Base-by-base conservation (phyloP, 2,888 invertebrate genomes). In the Vannuccia rotundouncinata region DNA sequence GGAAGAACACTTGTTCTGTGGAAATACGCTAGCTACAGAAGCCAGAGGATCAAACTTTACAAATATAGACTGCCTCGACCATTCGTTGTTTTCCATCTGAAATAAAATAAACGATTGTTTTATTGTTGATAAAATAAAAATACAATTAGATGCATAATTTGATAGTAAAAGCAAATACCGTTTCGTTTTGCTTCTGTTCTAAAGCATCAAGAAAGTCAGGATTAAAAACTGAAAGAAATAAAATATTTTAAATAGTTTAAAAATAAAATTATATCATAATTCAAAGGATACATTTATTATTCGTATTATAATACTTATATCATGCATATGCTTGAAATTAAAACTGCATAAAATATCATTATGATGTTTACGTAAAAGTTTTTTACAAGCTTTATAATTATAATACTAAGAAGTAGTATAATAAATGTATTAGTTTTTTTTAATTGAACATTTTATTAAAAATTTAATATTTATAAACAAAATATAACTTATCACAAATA, bases 201-300 rank as follows among this genome's bases (percentile, higher is more conserved):
- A 73, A 73, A 22, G 74, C 74, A 73, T 73, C 74, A 5, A 73
- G 29, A 73, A 73, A 73, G n/a, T 73, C 74, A 22, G 74, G 29
- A 27, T 28, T n/a, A 73, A 73, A 73, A 5, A 27, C 74, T 73
- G 74, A 27, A 73, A 73, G 5, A 22, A 45, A 45, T 13, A 45
- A 13, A 45, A 17, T 17, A 5, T 13, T 17, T 13, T 13, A 45
- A 45, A 5, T 5, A 45, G 5, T 13, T 45, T 13, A 45, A 13
- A 13, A 13, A 13, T 45, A 13, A 13, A 5, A 45, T 45, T 45
- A 13, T 13, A 45, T 13, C 17, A 45, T 45, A 45, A 13, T 45
- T 13, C 5, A 45, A 45, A 13, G 17, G 10, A 45, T 45, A 45
- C 45, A 17, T 45, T 45, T 13, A 17, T 45, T 45, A 45, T 45